A percentile compares a stretch with the other conserved stretches of the same genome.
Conservation (phyloP, 2,113 vertebrate species). For the Emydura subglobosa region DNA sequence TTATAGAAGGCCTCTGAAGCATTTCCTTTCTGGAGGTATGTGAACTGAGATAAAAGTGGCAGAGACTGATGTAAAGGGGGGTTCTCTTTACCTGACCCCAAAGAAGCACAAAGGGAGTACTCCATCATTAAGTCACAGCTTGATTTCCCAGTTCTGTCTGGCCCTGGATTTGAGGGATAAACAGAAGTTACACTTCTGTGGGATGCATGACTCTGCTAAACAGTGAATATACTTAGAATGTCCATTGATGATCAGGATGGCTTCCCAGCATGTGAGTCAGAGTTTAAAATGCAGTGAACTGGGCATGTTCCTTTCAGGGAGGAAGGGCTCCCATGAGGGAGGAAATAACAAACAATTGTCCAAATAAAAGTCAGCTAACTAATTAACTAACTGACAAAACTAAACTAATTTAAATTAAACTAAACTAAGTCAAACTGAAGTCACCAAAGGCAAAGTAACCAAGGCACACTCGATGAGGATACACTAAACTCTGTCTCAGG, state of each 20-base stretch:
- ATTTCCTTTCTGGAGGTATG: background rate
- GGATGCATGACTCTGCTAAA: background rate
- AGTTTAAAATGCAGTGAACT: no score
- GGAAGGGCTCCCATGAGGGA: background rate
- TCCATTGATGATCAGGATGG: background rate
- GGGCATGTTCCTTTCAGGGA: background rate
- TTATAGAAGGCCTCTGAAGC: background rate
- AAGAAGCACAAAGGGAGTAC: background rate
- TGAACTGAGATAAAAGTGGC: background rate
- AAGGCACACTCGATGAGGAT: background rate
- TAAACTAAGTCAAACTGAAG: background rate
- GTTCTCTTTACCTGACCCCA: background rate
- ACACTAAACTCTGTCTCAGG: background rate
- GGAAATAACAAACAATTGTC: background rate
- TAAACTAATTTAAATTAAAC: background rate
- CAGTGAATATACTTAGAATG: background rate
- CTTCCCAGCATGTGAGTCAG: background rate
- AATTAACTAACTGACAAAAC: background rate
- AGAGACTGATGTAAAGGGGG: background rate
- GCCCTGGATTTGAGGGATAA: background rate
- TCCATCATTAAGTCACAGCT: background rate
- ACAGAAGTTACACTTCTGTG: background rate
- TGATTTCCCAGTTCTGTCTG: background rate
- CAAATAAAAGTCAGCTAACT: background rate
- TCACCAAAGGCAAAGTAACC: background rate